Evolutionary conservation across 2,888 invertebrate species (phyloP), one percentile per base, ranked within the genome.

Genomic region (Rhopalosiphum nymphaeae): DNA sequence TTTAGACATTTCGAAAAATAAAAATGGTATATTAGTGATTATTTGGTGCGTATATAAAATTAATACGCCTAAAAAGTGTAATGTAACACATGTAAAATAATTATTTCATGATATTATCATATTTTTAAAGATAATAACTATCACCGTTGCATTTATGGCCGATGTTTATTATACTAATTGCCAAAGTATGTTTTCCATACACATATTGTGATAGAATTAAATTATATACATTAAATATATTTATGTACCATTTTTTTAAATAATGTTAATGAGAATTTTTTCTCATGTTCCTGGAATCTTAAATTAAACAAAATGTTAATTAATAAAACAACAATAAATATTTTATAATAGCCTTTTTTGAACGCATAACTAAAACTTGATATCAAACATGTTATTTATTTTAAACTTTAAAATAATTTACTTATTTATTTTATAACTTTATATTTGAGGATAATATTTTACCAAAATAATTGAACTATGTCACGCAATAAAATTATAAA

Each of bases 151-250:
- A 92, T 87, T 92, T 87, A 87, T 29, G 87, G 16, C 86, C 29
- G n/a, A 56, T 78, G 7, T 89, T 42, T 84, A 85, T 90, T 90
- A 93, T 61, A 29, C 85, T 86, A 93, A 93, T 89, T 85, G 89
- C 57, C 46, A 89, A 85, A 85, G 67, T 89, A 46, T 84, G 57
- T 89, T 93, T 84, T 84, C 26, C 26, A 21, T 29, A 44, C 46
- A 46, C 36, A 16, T 78, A 36, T 78, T 36, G 21, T 9, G 9
- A 9, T 9, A 78, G 7, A 78, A 36, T 78, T 36, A 78, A 78
- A 78, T 78, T 36, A 78, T 78, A 78, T 78, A 36, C 21, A 78
- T 78, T 36, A 36, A 78, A 78, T 36, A 21, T 7, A 36, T 78
- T 16, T 16, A 36, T 78, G 9, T 78, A n/a, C 13, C 3, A n/a